Evolutionary conservation across 2,888 invertebrate genomes (phyloP).

Genomic region (Cataglyphis albicans): DNA sequence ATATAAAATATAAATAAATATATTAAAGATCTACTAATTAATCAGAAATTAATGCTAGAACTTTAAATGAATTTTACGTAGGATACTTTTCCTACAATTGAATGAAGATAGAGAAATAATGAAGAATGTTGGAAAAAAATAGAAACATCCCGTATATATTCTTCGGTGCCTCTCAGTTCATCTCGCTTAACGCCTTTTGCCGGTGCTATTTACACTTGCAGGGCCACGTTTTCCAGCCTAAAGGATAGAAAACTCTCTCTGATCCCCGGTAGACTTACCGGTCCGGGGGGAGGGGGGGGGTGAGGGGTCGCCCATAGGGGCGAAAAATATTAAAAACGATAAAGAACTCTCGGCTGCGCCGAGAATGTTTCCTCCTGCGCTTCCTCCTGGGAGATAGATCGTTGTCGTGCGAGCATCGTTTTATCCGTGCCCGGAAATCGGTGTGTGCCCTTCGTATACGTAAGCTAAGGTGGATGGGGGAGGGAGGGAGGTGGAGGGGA

Average conservation of each 20-base stretch:
- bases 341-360: constrained; percentile 46
- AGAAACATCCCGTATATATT: background rate
- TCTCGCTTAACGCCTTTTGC: constrained; percentile 30
- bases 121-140: background rate
- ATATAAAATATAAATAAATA: background rate
- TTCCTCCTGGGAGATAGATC: constrained; percentile 28
- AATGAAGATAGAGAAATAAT: background rate
- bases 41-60: background rate
- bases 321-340: constrained; percentile 59
- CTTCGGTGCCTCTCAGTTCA: background rate
- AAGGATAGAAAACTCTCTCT: constrained; percentile 27
- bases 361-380: constrained; percentile 24
- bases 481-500: too few relatives aligned
- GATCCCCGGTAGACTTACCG: constrained; percentile 17
- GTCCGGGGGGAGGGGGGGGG: too few relatives aligned
- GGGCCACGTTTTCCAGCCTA: constrained; percentile 16
- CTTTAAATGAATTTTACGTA: background rate
- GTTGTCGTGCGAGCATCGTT: constrained; percentile 36
- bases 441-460: constrained; percentile 14
- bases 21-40: background rate
- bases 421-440: constrained; percentile 40
- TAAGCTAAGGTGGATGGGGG: background rate
- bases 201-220: constrained; percentile 25
- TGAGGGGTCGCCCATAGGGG: constrained; percentile 11
- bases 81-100: background rate